phyloP scores from a whole-genome alignment of 2,797 vertebrate species.

The Chromis chromis region DNA sequence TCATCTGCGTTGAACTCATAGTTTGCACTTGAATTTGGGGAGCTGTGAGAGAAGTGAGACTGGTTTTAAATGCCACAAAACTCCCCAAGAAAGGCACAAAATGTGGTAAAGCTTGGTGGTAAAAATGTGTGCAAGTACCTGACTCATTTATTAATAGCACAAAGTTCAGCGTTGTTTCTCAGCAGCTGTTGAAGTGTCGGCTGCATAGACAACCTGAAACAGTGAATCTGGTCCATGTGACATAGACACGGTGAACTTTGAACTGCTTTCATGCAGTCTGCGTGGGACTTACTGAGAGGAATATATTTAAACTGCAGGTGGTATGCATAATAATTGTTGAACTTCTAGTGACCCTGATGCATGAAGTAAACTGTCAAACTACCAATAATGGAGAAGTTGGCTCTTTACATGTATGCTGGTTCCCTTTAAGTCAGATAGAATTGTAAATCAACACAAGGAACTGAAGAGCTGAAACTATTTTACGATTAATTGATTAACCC shows the following conservation, averaged over 20 bases:
- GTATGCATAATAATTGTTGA: conserved; percentile 30
- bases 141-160: conserved; percentile 25
- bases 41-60: neutral
- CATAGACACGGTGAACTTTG: conserved; percentile 41
- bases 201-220: conserved; percentile 17
- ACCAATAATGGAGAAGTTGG: conserved; percentile 12
- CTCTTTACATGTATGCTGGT: neutral
- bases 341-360: conserved; percentile 27
- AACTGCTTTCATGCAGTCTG: conserved; percentile 18
- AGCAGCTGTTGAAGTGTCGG: conserved; percentile 14
- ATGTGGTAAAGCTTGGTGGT: neutral
- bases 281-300: conserved; percentile 12
- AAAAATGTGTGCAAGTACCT: neutral
- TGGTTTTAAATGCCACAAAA: neutral
- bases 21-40: conserved; percentile 69
- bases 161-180: conserved; percentile 39
- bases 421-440: no score
- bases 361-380: neutral
- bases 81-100: neutral
- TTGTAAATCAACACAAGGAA: no score
- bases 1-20: conserved; percentile 22
- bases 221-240: conserved; percentile 5
- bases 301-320: conserved; percentile 34
- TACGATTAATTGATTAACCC: no score
- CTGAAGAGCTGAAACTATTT: no score